These are phyloP conservation scores for Belonocnema kinseyi DNA, from an alignment of 1,140 invertebrate genomes.

Conservation along the genomic window DNA sequence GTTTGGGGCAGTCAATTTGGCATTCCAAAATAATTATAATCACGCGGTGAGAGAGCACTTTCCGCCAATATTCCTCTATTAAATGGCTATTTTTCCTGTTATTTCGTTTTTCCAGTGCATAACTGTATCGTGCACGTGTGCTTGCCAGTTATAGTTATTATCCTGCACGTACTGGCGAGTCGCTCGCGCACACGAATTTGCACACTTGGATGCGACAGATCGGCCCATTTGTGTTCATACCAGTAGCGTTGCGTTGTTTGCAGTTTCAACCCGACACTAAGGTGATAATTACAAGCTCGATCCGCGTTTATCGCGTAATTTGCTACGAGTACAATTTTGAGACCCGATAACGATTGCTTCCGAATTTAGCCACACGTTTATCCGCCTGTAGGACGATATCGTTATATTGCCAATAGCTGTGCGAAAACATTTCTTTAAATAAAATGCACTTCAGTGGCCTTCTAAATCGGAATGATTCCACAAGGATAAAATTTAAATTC, in stretches of 20 bases:
- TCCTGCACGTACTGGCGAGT: conserved; percentile 43
- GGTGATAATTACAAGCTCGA: conserved; percentile 72
- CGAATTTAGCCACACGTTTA: conserved; percentile 13
- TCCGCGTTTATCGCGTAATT: conserved; percentile 70
- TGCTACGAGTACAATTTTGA: conserved; percentile 64
- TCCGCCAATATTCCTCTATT: conserved; percentile 57
- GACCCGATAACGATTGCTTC: conserved; percentile 62
- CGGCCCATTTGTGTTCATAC: conserved; percentile 43
- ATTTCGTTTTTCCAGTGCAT: conserved; percentile 45
- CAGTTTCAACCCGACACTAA: conserved; percentile 57
- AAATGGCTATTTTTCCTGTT: conserved; percentile 60
- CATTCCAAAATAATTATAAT: conserved; percentile 61
- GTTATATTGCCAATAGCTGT: neutral
- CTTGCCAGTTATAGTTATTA: conserved; percentile 52
- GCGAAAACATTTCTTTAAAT: neutral
- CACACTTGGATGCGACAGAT: conserved; percentile 48
- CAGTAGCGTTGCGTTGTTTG: conserved; percentile 56
- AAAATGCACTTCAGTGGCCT: neutral
- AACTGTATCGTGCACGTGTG: conserved; percentile 40
- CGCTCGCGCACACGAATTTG: conserved; percentile 39
- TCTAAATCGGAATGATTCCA: too few relatives aligned
- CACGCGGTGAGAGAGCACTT: conserved; percentile 53
- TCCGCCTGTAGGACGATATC: neutral
- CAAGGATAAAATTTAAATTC: too few relatives aligned
- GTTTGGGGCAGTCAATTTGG: conserved; percentile 47